Evolutionary conservation across 2,888 invertebrate species (phyloP), one percentile per base, ranked within the genome.

Genomic region (Periphyllus acericola): DNA sequence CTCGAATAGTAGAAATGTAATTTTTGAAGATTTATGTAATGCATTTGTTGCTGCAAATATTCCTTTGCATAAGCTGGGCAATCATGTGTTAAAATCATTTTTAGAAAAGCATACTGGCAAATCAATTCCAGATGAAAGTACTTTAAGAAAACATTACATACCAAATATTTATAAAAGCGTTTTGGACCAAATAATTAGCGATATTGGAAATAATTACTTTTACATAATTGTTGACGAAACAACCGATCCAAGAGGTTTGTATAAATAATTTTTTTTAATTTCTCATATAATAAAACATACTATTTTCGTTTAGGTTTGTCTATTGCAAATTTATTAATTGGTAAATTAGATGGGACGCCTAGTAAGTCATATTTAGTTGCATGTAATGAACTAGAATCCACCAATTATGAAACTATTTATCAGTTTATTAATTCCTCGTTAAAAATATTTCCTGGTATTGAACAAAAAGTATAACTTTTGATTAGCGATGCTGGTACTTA

Each of bases 401-500:
- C 55, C 25, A 46, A n/a, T 46, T 75, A 75, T 75, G 46, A 75
- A 75, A 75, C n/a, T 75, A 75, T 75, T 19, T 75, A 6, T 46
- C 40, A 46, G 19, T 75, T 46, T 21, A 46, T 46, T 21, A 46
- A 75, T 46, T 75, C 46, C 4, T 75, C 40, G 1, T 75, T 46
- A 75, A 75, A 75, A 75, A 46, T 46, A 75, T 75, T 75, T 19
- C 29, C 55, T 55, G n/a, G 46, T 75, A 75, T 75, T 5, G n/a
- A 75, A 75, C 46, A 46, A 75, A 34, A 46, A 66, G 83, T 89
- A 36, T 60, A 80, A 68, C 71, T 89, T 36, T 78, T 80, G 17
- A 46, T 89, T 17, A 71, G 72, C 3, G 89, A 90, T 85, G 89
- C 89, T 32, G 89, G 89, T 66, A 72, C 89, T 52, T 90, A 90